These are phyloP conservation scores for Coreoperca whiteheadi DNA, from an alignment of 2,113 vertebrate genomes.

Conservation along the genomic window DNA sequence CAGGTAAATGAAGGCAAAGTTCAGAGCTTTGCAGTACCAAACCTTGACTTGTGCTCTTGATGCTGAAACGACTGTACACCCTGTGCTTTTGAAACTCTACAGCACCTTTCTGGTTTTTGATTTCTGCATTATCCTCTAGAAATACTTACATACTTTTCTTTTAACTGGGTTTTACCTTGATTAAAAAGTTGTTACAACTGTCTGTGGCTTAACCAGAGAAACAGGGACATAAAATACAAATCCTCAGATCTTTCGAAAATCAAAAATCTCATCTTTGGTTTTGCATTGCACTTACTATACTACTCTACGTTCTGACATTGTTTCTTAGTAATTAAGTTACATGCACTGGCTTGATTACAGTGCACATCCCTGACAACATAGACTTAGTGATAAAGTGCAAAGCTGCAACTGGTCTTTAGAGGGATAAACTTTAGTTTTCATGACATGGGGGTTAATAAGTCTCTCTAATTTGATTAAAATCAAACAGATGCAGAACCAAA, in stretches of 20 bases:
- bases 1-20: slow-evolving; percentile 50
- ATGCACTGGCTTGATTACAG: not conserved
- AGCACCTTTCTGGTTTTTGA: not conserved
- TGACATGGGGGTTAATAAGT: not conserved
- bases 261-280: not conserved
- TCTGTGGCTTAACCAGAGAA: not conserved
- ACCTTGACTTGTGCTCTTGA: slow-evolving; percentile 27
- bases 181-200: not conserved
- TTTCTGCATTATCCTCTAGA: not conserved
- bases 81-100: slow-evolving; percentile 22
- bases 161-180: not conserved
- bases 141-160: not conserved
- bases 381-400: not conserved
- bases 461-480: slow-evolving; percentile 7
- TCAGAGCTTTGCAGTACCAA: slow-evolving; percentile 13
- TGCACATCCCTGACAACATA: not conserved
- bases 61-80: slow-evolving; percentile 9
- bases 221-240: not conserved
- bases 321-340: not conserved
- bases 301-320: not conserved
- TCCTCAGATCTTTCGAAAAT: not conserved
- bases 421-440: not conserved
- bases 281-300: not conserved
- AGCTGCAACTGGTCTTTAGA: not conserved
- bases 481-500: slow-evolving; percentile 34